These are phyloP conservation scores for Seira sanloemensis DNA, from an alignment of 2,888 invertebrate genomes.

Conservation along the genomic window DNA sequence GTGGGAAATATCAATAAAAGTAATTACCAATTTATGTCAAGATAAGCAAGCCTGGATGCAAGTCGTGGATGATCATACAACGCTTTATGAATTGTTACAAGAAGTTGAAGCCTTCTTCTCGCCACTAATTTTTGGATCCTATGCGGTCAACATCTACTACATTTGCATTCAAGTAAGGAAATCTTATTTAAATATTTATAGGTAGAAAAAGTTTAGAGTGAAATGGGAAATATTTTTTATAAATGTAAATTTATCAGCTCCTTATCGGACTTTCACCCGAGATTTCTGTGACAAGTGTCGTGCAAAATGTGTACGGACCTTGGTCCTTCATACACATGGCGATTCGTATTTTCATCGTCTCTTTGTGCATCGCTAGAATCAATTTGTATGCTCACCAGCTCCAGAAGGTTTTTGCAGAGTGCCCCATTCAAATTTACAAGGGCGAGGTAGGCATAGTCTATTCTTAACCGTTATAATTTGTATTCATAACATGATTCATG, in stretches of 20 bases:
- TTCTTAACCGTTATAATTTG: neutral
- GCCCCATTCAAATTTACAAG: conserved; percentile 42
- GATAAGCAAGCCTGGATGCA: conserved; percentile 62
- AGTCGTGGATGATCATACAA: conserved; percentile 52
- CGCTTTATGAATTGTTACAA: conserved; percentile 32
- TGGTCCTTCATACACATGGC: conserved; percentile 60
- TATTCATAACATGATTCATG: neutral
- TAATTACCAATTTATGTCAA: conserved; percentile 22
- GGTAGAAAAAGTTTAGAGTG: neutral
- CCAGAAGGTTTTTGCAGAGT: conserved; percentile 26
- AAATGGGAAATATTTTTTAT: neutral
- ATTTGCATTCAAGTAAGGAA: conserved; percentile 59
- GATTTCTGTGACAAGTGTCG: neutral
- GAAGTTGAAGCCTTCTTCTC: conserved; percentile 51
- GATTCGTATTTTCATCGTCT: conserved; percentile 41
- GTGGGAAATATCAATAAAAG: neutral
- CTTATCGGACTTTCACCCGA: neutral
- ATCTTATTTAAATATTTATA: neutral
- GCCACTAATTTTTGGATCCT: conserved; percentile 51
- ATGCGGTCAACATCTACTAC: conserved; percentile 55
- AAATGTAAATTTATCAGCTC: neutral
- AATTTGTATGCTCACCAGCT: conserved; percentile 48
- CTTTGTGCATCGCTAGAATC: conserved; percentile 39
- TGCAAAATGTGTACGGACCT: conserved; percentile 20
- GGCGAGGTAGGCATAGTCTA: conserved; percentile 46